Evolutionary conservation across 1,140 invertebrate species (phyloP).

Genomic region (Euura saliciscinereae): DNA sequence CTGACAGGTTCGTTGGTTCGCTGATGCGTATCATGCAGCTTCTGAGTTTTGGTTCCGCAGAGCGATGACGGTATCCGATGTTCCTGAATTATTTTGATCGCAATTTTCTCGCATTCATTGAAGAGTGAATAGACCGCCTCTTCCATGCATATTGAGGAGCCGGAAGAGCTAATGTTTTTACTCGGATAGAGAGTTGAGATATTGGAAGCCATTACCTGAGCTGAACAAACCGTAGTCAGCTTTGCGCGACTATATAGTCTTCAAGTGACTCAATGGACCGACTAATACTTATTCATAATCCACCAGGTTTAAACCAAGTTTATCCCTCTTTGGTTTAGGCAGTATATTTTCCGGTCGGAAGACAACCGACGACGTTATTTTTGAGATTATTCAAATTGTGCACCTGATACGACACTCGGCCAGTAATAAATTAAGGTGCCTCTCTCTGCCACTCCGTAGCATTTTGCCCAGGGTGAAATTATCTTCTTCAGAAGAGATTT

Average conservation of each 20-base stretch:
- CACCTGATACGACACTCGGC: neutral
- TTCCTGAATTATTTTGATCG: too few species aligned
- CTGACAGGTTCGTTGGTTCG: neutral
- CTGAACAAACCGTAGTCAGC: neutral
- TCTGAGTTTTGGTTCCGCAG: too few species aligned
- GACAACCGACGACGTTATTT: slow-evolving; percentile 2
- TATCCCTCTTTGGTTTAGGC: neutral
- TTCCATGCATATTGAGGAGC: too few species aligned
- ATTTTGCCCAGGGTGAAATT: neutral
- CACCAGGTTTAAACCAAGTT: neutral
- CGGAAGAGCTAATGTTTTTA: neutral
- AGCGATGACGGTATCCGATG: too few species aligned
- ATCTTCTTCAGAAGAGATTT: neutral
- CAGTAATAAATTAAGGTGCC: neutral
- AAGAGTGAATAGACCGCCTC: too few species aligned
- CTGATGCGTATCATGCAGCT: too few species aligned
- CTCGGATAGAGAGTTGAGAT: neutral
- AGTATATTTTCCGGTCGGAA: neutral
- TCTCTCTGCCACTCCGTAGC: too few species aligned
- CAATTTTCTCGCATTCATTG: too few species aligned
- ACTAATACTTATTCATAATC: neutral
- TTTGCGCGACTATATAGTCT: neutral
- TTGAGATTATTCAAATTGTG: slow-evolving; percentile 6
- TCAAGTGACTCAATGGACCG: neutral
- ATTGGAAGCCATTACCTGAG: neutral